Evolutionary conservation across 2,888 invertebrate species (phyloP).

Genomic region (Eupithecia tripunctaria): DNA sequence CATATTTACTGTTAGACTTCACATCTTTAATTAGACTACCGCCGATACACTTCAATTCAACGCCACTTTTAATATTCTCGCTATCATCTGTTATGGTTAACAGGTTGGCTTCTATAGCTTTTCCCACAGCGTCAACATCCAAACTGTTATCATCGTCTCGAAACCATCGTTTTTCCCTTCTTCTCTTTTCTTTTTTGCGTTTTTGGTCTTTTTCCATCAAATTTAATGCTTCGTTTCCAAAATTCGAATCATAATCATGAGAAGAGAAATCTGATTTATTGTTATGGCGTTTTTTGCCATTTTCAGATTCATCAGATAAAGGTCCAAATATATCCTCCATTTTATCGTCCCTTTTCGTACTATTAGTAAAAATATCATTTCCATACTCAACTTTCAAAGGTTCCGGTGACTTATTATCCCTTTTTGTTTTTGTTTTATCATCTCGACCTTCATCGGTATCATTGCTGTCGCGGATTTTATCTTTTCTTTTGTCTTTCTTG

Average conservation of each 20-base stretch:
- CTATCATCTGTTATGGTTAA: slow-evolving; percentile 84
- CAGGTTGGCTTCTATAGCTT: slow-evolving; percentile 92
- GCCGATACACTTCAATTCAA: slow-evolving; percentile 85
- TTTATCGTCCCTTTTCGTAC: slow-evolving; percentile 88
- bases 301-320: slow-evolving; percentile 89
- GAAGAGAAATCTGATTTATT: slow-evolving; percentile 61
- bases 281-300: slow-evolving; percentile 55
- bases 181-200: slow-evolving; percentile 86
- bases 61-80: slow-evolving; percentile 50
- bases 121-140: slow-evolving; percentile 91
- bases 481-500: slow-evolving; percentile 86
- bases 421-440: slow-evolving; percentile 85
- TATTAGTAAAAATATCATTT: slow-evolving; percentile 60
- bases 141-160: slow-evolving; percentile 91
- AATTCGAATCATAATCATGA: slow-evolving; percentile 57
- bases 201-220: slow-evolving; percentile 78
- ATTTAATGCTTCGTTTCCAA: slow-evolving; percentile 56
- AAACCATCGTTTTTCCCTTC: slow-evolving; percentile 85
- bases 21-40: slow-evolving; percentile 53
- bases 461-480: slow-evolving; percentile 82
- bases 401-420: slow-evolving; percentile 76
- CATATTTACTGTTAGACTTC: slow-evolving; percentile 50
- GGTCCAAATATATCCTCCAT: slow-evolving; percentile 96
- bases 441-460: slow-evolving; percentile 77
- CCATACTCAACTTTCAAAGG: slow-evolving; percentile 57